A percentile compares a stretch with the other conserved stretches of the same genome.
These are phyloP conservation scores for Suricata suricatta DNA, from an alignment of 2,113 vertebrate species.

Conservation along the genomic window DNA sequence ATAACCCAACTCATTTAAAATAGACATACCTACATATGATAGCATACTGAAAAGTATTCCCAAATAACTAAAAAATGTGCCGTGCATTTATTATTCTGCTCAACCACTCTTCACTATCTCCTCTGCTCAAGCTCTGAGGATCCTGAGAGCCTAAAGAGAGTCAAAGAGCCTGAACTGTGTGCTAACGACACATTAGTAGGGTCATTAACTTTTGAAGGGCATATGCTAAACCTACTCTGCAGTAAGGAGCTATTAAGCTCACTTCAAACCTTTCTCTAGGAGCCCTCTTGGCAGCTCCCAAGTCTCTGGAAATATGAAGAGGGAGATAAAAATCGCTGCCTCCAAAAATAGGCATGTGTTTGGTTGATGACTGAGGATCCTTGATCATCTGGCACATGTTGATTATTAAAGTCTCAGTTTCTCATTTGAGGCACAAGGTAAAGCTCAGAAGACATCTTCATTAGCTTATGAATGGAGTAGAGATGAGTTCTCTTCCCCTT, in stretches of 20 bases:
- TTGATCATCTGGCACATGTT: background rate
- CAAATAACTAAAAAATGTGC: background rate
- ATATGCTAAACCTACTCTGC: background rate
- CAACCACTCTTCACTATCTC: background rate
- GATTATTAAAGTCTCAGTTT: background rate
- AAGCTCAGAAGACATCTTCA: background rate
- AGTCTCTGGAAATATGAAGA: slow-evolving; percentile 14
- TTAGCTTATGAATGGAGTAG: background rate
- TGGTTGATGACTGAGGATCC: background rate
- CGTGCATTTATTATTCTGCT: background rate
- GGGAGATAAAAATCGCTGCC: background rate
- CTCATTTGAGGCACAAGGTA: background rate
- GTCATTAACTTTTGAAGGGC: slow-evolving; percentile 21
- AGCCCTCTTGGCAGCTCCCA: background rate
- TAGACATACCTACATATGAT: background rate
- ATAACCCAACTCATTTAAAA: background rate
- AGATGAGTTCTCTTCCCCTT: background rate
- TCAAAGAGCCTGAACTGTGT: background rate
- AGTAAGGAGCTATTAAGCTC: background rate
- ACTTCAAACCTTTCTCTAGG: background rate
- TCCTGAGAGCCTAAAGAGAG: background rate
- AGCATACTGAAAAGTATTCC: background rate
- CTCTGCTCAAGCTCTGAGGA: background rate
- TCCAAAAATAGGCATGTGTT: background rate
- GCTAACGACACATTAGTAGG: background rate